A percentile compares a stretch with the other conserved stretches of the same genome.
phyloP scores from a whole-genome alignment of 35 echinoderm and acorn worm genomes.

The Heliocidaris erythrogramma region DNA sequence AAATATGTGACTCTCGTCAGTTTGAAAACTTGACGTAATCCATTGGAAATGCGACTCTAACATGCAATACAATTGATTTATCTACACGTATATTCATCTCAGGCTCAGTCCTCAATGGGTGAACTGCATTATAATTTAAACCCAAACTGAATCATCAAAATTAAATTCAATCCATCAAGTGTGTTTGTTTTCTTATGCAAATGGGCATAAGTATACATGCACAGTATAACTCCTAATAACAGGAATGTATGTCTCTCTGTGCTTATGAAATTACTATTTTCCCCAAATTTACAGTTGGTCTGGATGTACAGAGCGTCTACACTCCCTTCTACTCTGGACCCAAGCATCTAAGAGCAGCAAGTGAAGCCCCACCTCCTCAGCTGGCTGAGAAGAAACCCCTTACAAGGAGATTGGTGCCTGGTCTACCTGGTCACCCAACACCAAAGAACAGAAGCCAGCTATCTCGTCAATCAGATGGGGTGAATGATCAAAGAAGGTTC shows the following conservation, averaged over 20 bases:
- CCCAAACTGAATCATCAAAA: too few relatives aligned
- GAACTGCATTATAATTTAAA: too few relatives aligned
- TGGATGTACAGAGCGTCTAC: constrained; percentile 69
- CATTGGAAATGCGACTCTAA: too few relatives aligned
- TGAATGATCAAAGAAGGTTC: neutral
- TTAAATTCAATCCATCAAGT: too few relatives aligned
- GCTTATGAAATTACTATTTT: neutral
- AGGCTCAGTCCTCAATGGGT: too few relatives aligned
- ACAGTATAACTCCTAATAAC: too few relatives aligned
- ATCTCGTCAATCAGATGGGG: neutral
- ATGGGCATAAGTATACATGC: too few relatives aligned
- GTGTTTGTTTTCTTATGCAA: too few relatives aligned
- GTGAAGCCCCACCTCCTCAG: neutral
- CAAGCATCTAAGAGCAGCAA: constrained; percentile 49
- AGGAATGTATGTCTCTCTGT: neutral
- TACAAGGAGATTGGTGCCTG: neutral
- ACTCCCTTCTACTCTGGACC: constrained; percentile 75
- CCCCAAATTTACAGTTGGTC: constrained; percentile 48
- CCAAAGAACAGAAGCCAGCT: neutral
- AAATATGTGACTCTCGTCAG: too few relatives aligned
- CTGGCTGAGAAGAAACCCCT: neutral
- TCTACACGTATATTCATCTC: too few relatives aligned
- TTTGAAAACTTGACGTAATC: neutral
- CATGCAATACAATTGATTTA: neutral
- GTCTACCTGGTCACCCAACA: neutral